phyloP scores from a whole-genome alignment of 2,113 vertebrate species.

The Acanthochromis polyacanthus region DNA sequence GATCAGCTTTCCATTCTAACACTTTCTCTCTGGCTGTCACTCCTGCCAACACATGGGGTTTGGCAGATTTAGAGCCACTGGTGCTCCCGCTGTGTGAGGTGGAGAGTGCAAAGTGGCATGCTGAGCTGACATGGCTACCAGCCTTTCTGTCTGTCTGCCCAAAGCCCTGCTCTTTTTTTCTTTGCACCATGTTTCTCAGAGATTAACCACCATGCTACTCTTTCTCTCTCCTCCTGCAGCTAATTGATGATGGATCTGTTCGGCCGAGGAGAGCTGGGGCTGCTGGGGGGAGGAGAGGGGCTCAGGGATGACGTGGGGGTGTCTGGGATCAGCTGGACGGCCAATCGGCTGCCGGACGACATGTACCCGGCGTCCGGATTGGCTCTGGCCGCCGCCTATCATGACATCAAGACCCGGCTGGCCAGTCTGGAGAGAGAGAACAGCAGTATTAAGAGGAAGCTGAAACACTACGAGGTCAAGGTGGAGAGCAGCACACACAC shows the following conservation, averaged over 20 bases:
- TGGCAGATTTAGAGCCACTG: conserved; percentile 19
- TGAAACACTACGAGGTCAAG: conserved; percentile 93
- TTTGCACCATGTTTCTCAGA: conserved; percentile 4
- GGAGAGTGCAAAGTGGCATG: conserved; percentile 36
- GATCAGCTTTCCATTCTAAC: not conserved
- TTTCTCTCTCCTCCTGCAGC: conserved; percentile 26
- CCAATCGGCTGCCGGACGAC: conserved; percentile 85
- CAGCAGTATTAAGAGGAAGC: conserved; percentile 89
- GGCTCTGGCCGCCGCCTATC: conserved; percentile 92
- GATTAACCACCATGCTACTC: not conserved
- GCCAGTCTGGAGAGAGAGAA: conserved; percentile 92
- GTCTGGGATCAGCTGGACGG: conserved; percentile 81
- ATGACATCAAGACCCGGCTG: conserved; percentile 92
- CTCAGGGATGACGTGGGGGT: conserved; percentile 88
- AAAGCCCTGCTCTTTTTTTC: not conserved
- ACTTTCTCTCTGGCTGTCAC: not conserved
- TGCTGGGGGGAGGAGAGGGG: conserved; percentile 87
- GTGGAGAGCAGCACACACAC: conserved; percentile 48
- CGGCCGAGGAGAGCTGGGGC: conserved; percentile 90
- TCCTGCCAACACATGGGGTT: conserved; percentile 34
- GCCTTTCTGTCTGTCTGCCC: conserved; percentile 7
- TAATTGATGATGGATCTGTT: conserved; percentile 90
- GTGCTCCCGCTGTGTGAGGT: conserved; percentile 28
- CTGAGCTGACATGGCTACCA: conserved; percentile 7
- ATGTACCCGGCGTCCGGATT: conserved; percentile 92